Evolutionary conservation across 2,888 invertebrate genomes (phyloP).

Genomic region (Pammene fasciana): DNA sequence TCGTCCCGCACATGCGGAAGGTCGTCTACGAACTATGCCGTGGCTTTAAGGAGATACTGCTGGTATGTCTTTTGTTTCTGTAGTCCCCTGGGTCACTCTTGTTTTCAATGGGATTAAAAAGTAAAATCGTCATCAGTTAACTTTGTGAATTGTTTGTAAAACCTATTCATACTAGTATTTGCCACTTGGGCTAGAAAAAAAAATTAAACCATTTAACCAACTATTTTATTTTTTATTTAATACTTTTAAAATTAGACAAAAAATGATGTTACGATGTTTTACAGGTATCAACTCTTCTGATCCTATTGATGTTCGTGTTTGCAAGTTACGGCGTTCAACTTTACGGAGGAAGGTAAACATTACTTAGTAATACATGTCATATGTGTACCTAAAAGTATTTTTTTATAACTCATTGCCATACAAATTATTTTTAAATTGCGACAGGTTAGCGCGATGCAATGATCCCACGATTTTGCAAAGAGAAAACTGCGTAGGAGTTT

Average conservation of each 20-base stretch:
- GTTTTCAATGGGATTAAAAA: too few relatives aligned
- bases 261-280: not conserved
- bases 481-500: conserved; percentile 96
- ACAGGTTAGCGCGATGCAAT: conserved; percentile 95
- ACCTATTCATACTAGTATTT: too few relatives aligned
- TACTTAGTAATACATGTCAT: not conserved
- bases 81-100: too few relatives aligned
- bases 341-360: conserved; percentile 90
- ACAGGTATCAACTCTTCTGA: conserved; percentile 96
- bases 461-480: conserved; percentile 93
- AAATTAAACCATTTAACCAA: too few relatives aligned
- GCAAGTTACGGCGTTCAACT: conserved; percentile 99
- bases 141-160: too few relatives aligned
- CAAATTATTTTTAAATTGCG: conserved; percentile 9
- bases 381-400: too few relatives aligned
- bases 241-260: too few relatives aligned
- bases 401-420: not conserved
- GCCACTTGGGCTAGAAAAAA: too few relatives aligned
- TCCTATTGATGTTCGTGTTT: conserved; percentile 99
- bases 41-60: conserved; percentile 98
- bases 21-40: conserved; percentile 99
- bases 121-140: too few relatives aligned
- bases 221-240: too few relatives aligned
- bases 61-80: conserved; percentile 82
- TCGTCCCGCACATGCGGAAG: conserved; percentile 99